Percentiles rank a stretch among this genome's conserved stretches.
Evolutionary conservation across 2,888 invertebrate species (phyloP).

Genomic region (Gymnosoma rotundatum): DNA sequence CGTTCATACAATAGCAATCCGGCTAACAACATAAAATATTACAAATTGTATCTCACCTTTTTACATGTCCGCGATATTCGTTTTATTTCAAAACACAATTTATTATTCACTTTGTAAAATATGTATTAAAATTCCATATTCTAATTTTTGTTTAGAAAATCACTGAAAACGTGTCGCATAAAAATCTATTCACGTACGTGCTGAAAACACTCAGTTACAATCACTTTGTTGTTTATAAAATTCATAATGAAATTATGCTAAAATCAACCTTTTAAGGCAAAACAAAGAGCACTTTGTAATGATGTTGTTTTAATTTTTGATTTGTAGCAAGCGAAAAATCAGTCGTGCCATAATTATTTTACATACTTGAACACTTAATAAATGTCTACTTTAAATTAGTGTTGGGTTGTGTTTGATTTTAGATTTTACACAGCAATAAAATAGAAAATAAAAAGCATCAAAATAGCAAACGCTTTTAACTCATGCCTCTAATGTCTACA

Average conservation of each 20-base stretch:
- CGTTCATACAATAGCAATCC: no score
- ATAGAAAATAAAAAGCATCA: conserved; percentile 5
- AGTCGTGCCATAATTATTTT: conserved; percentile 51
- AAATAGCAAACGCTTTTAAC: conserved; percentile 42
- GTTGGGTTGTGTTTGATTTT: conserved; percentile 21
- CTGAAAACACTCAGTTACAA: conserved; percentile 31
- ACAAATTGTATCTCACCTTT: no score
- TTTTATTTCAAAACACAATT: neutral
- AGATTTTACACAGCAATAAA: conserved; percentile 40
- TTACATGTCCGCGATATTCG: no score
- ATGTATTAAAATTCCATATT: conserved; percentile 24
- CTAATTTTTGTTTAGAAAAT: conserved; percentile 45
- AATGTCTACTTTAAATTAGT: conserved; percentile 9
- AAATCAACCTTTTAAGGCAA: conserved; percentile 6
- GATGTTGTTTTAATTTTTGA: conserved; percentile 55
- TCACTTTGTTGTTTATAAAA: conserved; percentile 32
- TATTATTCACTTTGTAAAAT: conserved; percentile 29
- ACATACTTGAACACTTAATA: conserved; percentile 38
- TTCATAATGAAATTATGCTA: conserved; percentile 55
- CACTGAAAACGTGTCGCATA: neutral
- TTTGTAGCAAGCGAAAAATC: conserved; percentile 46
- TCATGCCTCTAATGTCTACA: conserved; percentile 34
- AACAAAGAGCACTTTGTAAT: neutral
- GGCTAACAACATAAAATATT: no score
- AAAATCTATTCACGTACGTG: conserved; percentile 47